These are phyloP conservation scores for Cheilosia impressa DNA, from an alignment of 2,888 invertebrate genomes.

Conservation along the genomic window DNA sequence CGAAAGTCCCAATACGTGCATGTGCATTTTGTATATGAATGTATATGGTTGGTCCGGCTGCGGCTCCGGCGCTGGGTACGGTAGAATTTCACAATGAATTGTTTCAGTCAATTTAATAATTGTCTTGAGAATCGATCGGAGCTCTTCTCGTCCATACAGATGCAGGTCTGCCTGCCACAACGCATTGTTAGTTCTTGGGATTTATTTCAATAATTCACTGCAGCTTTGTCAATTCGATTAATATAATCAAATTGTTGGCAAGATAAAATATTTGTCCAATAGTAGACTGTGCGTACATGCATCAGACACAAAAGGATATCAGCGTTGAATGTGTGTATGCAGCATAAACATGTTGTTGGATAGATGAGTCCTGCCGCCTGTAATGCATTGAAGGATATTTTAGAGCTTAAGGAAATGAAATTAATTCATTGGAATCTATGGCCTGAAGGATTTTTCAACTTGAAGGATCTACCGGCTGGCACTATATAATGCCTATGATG, in stretches of 20 bases:
- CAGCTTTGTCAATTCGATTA: constrained; percentile 75
- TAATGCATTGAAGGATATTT: constrained; percentile 64
- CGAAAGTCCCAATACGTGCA: constrained; percentile 22
- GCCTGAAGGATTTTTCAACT: constrained; percentile 53
- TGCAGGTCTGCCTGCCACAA: constrained; percentile 5
- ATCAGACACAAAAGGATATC: not conserved
- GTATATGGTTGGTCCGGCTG: constrained; percentile 17
- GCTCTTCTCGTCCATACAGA: not conserved
- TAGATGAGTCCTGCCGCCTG: constrained; percentile 52
- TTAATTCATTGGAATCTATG: constrained; percentile 62
- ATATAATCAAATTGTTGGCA: constrained; percentile 74
- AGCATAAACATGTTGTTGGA: constrained; percentile 51
- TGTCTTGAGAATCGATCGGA: constrained; percentile 53
- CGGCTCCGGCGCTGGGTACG: not conserved
- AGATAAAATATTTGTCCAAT: constrained; percentile 69
- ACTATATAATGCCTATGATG: constrained; percentile 63
- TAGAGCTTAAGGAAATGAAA: constrained; percentile 68
- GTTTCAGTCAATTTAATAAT: constrained; percentile 74
- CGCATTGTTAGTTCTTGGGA: constrained; percentile 65
- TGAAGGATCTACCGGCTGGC: constrained; percentile 15
- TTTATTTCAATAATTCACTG: constrained; percentile 73
- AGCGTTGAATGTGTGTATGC: constrained; percentile 1
- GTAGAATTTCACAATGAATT: constrained; percentile 73
- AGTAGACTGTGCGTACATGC: constrained; percentile 14
- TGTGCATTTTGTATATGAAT: constrained; percentile 13